Conservation (phyloP, 92 coral and sea anemone genomes). For the Palythoa heliodiscus region DNA sequence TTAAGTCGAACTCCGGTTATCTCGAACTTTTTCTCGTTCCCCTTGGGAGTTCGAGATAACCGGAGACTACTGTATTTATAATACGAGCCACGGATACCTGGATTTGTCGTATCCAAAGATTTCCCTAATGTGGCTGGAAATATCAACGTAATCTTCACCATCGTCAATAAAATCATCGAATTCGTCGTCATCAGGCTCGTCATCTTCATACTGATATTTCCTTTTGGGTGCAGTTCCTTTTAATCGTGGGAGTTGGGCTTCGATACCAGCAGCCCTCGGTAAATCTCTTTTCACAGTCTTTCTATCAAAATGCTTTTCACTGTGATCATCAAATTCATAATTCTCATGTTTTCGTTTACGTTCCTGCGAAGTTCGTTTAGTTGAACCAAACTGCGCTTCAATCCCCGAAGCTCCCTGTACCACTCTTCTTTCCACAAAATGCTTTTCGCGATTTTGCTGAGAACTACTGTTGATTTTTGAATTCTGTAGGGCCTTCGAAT, state of each 20-base stretch:
- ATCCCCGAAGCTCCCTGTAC: constrained; percentile 8
- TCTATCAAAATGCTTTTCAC: neutral
- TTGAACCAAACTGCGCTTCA: constrained; percentile 25
- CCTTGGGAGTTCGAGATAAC: too few relatives aligned
- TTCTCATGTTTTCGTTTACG: constrained; percentile 19
- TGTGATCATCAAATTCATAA: constrained; percentile 1
- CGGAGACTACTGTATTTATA: too few relatives aligned
- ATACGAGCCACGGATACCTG: constrained; percentile 53
- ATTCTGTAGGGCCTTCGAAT: neutral
- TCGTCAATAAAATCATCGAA: constrained; percentile 85
- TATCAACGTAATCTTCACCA: constrained; percentile 68
- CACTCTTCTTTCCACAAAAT: neutral
- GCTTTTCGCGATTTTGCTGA: neutral
- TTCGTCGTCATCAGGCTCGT: constrained; percentile 64
- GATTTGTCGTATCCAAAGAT: constrained; percentile 95
- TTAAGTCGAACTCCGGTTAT: too few relatives aligned
- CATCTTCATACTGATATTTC: constrained; percentile 34
- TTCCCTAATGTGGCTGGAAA: constrained; percentile 83
- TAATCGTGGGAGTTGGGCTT: neutral
- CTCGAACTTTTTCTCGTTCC: too few relatives aligned
- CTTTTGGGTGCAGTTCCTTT: neutral
- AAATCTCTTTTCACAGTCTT: neutral
- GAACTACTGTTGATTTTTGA: neutral
- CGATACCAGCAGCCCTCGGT: neutral
- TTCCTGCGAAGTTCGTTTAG: neutral